Base-by-base conservation (phyloP, 2,888 invertebrate genomes). In the Rhingia rostrata region DNA sequence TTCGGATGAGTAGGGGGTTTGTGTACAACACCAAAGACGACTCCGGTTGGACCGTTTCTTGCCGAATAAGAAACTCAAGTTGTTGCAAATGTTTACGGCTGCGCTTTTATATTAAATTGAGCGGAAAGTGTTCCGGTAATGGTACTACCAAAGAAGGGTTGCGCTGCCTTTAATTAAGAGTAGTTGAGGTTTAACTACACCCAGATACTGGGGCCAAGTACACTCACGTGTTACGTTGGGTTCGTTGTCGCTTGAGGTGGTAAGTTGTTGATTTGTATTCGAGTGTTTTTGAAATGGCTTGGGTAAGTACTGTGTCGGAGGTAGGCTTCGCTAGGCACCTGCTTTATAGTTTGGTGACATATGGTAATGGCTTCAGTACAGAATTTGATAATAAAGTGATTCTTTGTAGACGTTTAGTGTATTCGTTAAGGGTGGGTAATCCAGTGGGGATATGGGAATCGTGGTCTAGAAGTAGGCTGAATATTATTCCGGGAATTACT, bases 81-180 rank as follows among this genome's bases (percentile, higher is more conserved):
- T 61, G 63, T 75, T 77, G 77, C 66, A 72, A 83, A 78, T 63
- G 72, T 56, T 83, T 72, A 78, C 66, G 78, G 78, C 67, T 78
- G 78, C 66, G 82, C 72, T 83, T 83, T 63, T 45, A 63, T 49
- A 73, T 78, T 78, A 83, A 83, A 83, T 83, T 83, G 82, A 78
- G 82, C 78, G 78, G 61, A 83, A 83, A 83, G 82, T 63, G 73
- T 78, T 78, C 67, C 73, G 78, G 73, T 73, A 78, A 78, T 73
- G 39, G 73, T 43, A 39, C 51, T 32, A 37, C 32, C 32, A 10
- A 56, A 47, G 32, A 60, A 69, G 67, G 80, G 61, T 61, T 56
- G 22, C 22, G 41, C 51, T 67, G 37, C 12, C 73, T 43, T 73
- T 83, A 78, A 83, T 83, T 83, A 78, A 83, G 78, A 78, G 49